Evolutionary conservation across 2,797 vertebrate species (phyloP).

Genomic region (Caiman crocodilus): DNA sequence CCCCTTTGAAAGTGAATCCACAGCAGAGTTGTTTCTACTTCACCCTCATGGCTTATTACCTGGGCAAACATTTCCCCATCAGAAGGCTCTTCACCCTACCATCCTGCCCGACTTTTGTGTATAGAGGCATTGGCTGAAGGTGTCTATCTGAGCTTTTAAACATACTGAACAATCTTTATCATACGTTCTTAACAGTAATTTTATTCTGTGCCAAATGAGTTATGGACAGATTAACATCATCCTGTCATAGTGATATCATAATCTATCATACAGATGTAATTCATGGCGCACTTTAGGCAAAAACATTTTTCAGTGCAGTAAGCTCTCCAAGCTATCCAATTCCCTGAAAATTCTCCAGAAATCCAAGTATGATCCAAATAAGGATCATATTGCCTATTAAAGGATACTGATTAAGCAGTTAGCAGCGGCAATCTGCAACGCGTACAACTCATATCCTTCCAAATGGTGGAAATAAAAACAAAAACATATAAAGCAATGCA

Average conservation of each 20-base stretch:
- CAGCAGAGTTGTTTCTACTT: not conserved
- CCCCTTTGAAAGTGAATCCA: constrained; percentile 15
- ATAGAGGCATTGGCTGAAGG: not conserved
- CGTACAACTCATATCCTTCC: constrained; percentile 54
- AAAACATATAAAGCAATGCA: constrained; percentile 7
- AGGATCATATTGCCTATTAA: not conserved
- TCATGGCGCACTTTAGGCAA: not conserved
- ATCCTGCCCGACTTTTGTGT: no score
- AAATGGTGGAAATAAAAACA: constrained; percentile 35
- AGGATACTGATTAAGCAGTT: constrained; percentile 9
- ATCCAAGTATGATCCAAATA: not conserved
- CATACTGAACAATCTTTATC: not conserved
- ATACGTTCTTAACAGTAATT: not conserved
- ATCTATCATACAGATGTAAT: not conserved
- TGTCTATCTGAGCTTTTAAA: not conserved
- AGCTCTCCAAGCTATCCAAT: not conserved
- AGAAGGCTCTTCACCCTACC: no score
- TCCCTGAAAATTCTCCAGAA: not conserved
- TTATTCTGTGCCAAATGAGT: not conserved
- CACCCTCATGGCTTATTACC: not conserved
- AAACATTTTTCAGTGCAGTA: not conserved
- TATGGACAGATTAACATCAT: not conserved
- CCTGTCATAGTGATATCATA: not conserved
- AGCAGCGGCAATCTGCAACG: not conserved
- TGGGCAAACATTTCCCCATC: constrained; percentile 13